Evolutionary conservation across 53 echinoderm and acorn worm genomes (phyloP), one percentile per base, ranked within the genome.

Genomic region (Mesocentrotus franciscanus): DNA sequence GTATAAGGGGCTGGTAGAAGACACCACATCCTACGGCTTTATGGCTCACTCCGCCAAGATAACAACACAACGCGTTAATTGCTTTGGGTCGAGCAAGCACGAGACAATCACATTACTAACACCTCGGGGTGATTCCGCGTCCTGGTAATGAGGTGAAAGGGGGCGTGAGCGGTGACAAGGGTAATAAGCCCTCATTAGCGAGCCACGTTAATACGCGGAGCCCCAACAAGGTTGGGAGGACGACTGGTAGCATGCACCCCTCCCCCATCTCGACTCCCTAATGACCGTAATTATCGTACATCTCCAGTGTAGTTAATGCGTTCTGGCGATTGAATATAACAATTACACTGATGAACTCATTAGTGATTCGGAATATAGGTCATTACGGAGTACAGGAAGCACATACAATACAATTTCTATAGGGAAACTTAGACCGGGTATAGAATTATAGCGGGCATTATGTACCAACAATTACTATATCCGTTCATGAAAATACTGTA

Each of bases 1-100:
- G 58, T 56, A n/a, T 57, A 56, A 20, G 59, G 58, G 57, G 87
- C 11, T 26, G 57, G 57, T 87, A 58, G 87, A 58, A 58, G 87
- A 87, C 87, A 87, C 87, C 87, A 56, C 87, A 87, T 87, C 87
- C 81, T 34, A 16, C 33, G 64, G 91, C 66, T 90, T 87, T 58
- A 87, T 29, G 87, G 87, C 87, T 58, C 87, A 59, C 87, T 87
- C 68, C 83, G 93, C 61, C 81, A 76, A 15, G 81, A 93, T 93
- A 93, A 93, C 78, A 93, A 59, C 85, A 94, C 85, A 94, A 94
- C 95, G 39, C 95, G 95, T 85, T 94, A 94, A 94, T 94, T 94
- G 95, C 95, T 94, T 85, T 68, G 87, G 95, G 95, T 94, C 95
- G 95, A 49, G 70, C 42, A 60, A 85, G 34, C 95, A 70, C 95